Conservation (phyloP, 2,888 invertebrate genomes). For the Caenorhabditis sp. region DNA sequence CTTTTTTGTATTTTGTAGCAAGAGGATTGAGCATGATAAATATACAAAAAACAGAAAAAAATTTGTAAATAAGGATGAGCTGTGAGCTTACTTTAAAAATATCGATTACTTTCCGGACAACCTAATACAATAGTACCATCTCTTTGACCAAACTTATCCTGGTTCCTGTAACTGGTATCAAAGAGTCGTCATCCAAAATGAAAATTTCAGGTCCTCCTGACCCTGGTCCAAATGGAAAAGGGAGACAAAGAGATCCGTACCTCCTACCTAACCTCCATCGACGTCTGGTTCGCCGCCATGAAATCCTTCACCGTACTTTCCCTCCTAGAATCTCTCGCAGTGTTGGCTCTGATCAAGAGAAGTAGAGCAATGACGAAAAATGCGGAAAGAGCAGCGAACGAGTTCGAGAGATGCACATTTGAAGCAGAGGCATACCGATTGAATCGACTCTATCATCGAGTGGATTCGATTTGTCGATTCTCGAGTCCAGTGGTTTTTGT, state of each 20-base stretch:
- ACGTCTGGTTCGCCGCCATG: constrained; percentile 81
- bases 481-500: constrained; percentile 74
- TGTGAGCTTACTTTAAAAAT: no score
- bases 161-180: no score
- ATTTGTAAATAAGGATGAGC: no score
- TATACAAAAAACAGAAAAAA: no score
- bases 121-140: no score
- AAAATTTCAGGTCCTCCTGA: constrained; percentile 79
- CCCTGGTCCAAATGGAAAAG: constrained; percentile 83
- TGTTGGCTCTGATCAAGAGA: constrained; percentile 80
- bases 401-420: constrained; percentile 74
- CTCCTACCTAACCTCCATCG: constrained; percentile 81
- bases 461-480: constrained; percentile 74
- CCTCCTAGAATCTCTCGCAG: constrained; percentile 79
- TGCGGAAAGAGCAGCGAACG: constrained; percentile 78
- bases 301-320: constrained; percentile 81
- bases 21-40: no score
- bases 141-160: no score
- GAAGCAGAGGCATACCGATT: constrained; percentile 72
- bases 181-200: no score
- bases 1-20: no score
- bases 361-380: constrained; percentile 80
- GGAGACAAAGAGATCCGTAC: constrained; percentile 79
- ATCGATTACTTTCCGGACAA: no score
- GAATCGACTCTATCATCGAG: constrained; percentile 76